These are phyloP conservation scores for Astreopora myriophthalma DNA, from an alignment of 64 coral and sea anemone species.

Conservation along the genomic window DNA sequence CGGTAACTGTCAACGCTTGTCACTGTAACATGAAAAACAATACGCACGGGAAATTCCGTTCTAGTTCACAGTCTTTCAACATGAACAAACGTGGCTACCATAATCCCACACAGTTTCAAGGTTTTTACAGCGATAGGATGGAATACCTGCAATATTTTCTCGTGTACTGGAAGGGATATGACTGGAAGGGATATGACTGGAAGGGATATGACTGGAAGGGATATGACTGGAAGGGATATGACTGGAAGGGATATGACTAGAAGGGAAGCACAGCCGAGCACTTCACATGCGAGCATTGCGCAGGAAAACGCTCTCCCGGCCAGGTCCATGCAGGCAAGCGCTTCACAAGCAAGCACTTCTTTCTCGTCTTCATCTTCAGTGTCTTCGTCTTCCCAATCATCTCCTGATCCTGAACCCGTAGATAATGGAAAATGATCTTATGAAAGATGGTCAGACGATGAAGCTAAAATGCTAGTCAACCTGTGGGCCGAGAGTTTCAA, in stretches of 20 bases:
- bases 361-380: no score
- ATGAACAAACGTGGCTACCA: neutral
- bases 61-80: no score
- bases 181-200: no score
- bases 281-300: neutral
- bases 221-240: no score
- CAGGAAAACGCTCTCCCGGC: neutral
- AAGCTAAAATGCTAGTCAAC: neutral
- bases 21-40: neutral
- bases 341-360: neutral
- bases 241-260: neutral
- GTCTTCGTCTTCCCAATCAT: neutral
- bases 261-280: neutral
- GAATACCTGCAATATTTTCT: no score
- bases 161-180: no score
- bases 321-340: neutral
- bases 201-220: no score
- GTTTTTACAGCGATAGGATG: no score
- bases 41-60: no score
- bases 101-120: no score
- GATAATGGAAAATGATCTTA: no score
- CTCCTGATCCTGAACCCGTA: neutral
- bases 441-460: no score
- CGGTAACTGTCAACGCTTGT: neutral
- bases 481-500: constrained; percentile 14